These are phyloP conservation scores for Sylvilagus floridanus DNA, from an alignment of 2,797 vertebrate genomes.

Conservation along the genomic window DNA sequence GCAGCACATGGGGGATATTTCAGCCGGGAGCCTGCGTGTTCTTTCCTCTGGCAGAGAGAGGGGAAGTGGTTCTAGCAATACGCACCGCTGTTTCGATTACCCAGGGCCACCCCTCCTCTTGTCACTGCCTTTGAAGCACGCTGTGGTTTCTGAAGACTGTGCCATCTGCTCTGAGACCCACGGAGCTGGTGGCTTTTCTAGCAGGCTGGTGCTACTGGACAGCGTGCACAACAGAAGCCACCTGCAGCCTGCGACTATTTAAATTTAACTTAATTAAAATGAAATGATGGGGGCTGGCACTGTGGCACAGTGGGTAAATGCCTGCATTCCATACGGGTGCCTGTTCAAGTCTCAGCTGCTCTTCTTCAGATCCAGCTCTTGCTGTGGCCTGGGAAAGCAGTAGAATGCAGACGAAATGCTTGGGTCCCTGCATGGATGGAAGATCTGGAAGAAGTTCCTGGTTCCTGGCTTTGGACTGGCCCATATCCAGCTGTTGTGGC, in stretches of 20 bases:
- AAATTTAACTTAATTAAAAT: background rate
- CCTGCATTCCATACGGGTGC: too few species aligned
- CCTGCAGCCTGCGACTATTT: background rate
- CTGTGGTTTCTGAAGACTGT: background rate
- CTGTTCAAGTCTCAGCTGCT: too few species aligned
- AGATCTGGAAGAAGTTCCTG: too few species aligned
- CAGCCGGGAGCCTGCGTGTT: background rate
- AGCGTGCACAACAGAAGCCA: background rate
- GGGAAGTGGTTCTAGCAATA: background rate
- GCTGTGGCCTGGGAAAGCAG: too few species aligned
- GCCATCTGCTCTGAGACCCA: fast-evolving
- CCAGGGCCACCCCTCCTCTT: background rate
- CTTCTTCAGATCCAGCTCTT: too few species aligned
- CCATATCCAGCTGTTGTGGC: too few species aligned
- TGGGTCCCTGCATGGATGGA: too few species aligned
- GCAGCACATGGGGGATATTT: background rate
- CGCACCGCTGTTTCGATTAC: background rate
- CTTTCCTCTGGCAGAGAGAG: background rate
- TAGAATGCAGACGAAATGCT: too few species aligned
- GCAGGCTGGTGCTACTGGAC: too few species aligned
- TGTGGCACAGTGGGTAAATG: too few species aligned
- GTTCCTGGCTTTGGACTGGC: too few species aligned
- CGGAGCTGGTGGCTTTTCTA: too few species aligned
- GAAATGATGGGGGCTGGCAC: background rate
- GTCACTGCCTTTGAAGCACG: background rate